A percentile compares a stretch with the other conserved stretches of the same genome.
phyloP scores from a whole-genome alignment of 1,140 invertebrate genomes.

The Wiebesia pumilae region DNA sequence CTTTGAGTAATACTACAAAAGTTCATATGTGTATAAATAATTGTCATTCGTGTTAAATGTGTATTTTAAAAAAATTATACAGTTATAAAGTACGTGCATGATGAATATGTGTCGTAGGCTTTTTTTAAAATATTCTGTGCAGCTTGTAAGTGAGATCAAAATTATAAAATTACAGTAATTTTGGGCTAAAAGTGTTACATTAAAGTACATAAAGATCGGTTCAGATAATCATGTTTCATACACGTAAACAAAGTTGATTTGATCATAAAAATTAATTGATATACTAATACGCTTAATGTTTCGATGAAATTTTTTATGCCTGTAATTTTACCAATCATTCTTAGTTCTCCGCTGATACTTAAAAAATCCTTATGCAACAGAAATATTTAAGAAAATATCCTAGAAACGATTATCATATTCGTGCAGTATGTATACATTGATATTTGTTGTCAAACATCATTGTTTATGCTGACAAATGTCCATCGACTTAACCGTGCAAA shows the following conservation, averaged over 20 bases:
- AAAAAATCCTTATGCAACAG: neutral
- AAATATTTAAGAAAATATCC: neutral
- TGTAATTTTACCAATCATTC: conserved; percentile 4
- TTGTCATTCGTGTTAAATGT: neutral
- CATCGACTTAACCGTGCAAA: too few relatives aligned
- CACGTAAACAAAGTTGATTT: conserved; percentile 62
- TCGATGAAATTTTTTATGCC: conserved; percentile 1
- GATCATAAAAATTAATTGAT: conserved; percentile 65
- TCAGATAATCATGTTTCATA: conserved; percentile 54
- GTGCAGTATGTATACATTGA: neutral
- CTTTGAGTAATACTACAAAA: neutral
- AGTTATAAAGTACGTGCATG: neutral
- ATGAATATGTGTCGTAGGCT: neutral
- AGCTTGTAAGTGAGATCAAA: conserved; percentile 18
- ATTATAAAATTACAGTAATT: conserved; percentile 43
- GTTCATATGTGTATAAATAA: neutral
- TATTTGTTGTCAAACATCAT: too few relatives aligned
- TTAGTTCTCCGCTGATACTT: neutral
- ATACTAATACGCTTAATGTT: conserved; percentile 20
- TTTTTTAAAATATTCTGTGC: neutral
- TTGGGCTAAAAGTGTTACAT: conserved; percentile 1
- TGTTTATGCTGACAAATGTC: too few relatives aligned
- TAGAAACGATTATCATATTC: neutral
- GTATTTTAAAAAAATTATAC: neutral
- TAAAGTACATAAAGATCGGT: neutral